These are phyloP conservation scores for Pseudopleuronectes americanus DNA, from an alignment of 2,797 vertebrate species.

Conservation along the genomic window DNA sequence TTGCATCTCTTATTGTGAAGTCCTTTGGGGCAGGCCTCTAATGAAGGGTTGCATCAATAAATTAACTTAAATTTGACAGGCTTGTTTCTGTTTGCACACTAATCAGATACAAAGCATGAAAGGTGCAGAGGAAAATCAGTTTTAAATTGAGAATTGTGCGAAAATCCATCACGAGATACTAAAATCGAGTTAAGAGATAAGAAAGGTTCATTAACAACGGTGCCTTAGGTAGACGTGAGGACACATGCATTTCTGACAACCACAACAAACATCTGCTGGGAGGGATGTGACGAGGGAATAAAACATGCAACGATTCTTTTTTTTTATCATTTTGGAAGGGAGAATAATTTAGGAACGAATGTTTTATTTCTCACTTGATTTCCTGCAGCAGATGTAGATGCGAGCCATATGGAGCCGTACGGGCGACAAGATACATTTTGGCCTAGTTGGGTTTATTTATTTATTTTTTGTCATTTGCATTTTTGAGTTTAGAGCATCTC, in stretches of 20 bases:
- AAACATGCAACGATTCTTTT: conserved; percentile 5
- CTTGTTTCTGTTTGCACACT: conserved; percentile 6
- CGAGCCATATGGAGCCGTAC: conserved; percentile 54
- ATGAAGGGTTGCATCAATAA: conserved; percentile 36
- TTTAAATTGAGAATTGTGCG: conserved; percentile 18
- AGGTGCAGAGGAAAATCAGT: conserved; percentile 17
- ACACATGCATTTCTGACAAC: conserved; percentile 20
- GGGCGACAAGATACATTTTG: conserved; percentile 51
- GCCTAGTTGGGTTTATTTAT: conserved; percentile 35
- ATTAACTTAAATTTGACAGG: conserved; percentile 19
- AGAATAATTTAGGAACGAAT: conserved; percentile 30
- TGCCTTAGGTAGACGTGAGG: conserved; percentile 10
- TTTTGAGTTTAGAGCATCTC: conserved; percentile 38
- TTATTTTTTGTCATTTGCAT: conserved; percentile 37
- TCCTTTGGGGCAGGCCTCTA: conserved; percentile 17
- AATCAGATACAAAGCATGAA: neutral
- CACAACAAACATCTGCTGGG: conserved; percentile 54
- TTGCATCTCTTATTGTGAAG: conserved; percentile 24
- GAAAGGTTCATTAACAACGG: conserved; percentile 23
- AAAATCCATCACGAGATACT: conserved; percentile 15
- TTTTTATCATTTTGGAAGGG: neutral
- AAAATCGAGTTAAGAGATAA: conserved; percentile 10
- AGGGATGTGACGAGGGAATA: conserved; percentile 14
- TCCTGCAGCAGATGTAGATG: conserved; percentile 62
- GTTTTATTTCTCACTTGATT: conserved; percentile 57